Conservation (phyloP, 2,113 vertebrate genomes). For the Nothobranchius kuhntae region DNA sequence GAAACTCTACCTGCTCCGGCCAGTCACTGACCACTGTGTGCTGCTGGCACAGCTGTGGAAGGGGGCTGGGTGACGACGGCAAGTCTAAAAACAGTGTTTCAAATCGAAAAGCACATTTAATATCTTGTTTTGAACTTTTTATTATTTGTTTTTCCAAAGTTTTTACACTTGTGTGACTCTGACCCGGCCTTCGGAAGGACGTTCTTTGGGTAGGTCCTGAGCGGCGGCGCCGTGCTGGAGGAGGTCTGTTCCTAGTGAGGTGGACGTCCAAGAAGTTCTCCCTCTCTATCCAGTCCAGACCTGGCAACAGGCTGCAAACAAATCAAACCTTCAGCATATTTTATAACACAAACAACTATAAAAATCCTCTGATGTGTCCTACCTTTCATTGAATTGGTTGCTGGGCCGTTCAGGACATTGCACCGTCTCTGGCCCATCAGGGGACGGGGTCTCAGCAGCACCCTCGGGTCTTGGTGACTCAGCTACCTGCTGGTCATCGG, state of each 20-base stretch:
- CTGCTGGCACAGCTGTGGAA: slow-evolving; percentile 74
- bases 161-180: slow-evolving; percentile 5
- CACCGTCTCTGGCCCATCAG: slow-evolving; percentile 81
- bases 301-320: slow-evolving; percentile 72
- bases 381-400: slow-evolving; percentile 78
- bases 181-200: slow-evolving; percentile 80
- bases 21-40: slow-evolving; percentile 72
- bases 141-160: neutral
- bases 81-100: slow-evolving; percentile 63
- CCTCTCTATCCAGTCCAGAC: slow-evolving; percentile 82
- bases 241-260: slow-evolving; percentile 83
- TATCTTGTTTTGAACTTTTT: neutral
- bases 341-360: neutral
- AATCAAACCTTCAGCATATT: neutral
- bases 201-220: slow-evolving; percentile 77
- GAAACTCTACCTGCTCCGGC: slow-evolving; percentile 80
- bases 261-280: slow-evolving; percentile 84
- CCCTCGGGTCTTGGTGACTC: slow-evolving; percentile 54
- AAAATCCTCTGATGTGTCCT: neutral
- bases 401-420: slow-evolving; percentile 77
- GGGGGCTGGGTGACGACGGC: slow-evolving; percentile 74
- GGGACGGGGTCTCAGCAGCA: slow-evolving; percentile 68
- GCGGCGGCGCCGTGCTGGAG: slow-evolving; percentile 80
- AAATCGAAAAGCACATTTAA: slow-evolving; percentile 4
- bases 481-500: slow-evolving; percentile 71